phyloP scores from a whole-genome alignment of 2,888 invertebrate species.

The Proisotoma minuta region DNA sequence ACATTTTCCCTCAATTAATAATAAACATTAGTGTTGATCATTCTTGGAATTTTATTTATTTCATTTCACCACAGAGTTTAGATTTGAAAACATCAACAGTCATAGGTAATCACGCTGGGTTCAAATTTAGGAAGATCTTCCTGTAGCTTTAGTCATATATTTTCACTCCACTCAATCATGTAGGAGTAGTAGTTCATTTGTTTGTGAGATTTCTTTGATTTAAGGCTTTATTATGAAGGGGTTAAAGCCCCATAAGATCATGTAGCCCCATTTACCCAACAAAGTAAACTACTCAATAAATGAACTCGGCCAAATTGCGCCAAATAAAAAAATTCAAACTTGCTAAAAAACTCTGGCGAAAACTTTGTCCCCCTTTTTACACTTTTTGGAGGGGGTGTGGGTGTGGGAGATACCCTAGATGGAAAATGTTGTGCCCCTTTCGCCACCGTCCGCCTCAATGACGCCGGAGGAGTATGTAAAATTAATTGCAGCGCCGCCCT shows the following conservation, averaged over 20 bases:
- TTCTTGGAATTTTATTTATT: too few relatives aligned
- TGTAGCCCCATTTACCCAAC: too few relatives aligned
- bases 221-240: too few relatives aligned
- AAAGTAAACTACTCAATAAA: too few relatives aligned
- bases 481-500: conserved; percentile 11
- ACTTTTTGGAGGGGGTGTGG: too few relatives aligned
- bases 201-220: conserved; percentile 1
- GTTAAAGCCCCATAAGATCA: too few relatives aligned
- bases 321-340: too few relatives aligned
- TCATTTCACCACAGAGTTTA: not conserved
- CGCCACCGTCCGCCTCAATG: conserved; percentile 16
- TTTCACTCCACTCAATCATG: not conserved
- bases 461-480: conserved; percentile 18
- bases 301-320: too few relatives aligned
- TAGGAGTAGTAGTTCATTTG: not conserved
- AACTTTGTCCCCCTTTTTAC: too few relatives aligned
- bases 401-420: conserved; percentile 22
- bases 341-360: too few relatives aligned
- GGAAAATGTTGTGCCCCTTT: conserved; percentile 10
- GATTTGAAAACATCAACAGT: not conserved
- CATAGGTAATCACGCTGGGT: not conserved
- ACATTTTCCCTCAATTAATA: too few relatives aligned
- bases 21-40: too few relatives aligned
- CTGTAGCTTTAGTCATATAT: not conserved
- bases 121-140: conserved; percentile 1